These are phyloP conservation scores for Ischnus inquisitorius DNA, from an alignment of 2,888 invertebrate genomes.

Conservation along the genomic window DNA sequence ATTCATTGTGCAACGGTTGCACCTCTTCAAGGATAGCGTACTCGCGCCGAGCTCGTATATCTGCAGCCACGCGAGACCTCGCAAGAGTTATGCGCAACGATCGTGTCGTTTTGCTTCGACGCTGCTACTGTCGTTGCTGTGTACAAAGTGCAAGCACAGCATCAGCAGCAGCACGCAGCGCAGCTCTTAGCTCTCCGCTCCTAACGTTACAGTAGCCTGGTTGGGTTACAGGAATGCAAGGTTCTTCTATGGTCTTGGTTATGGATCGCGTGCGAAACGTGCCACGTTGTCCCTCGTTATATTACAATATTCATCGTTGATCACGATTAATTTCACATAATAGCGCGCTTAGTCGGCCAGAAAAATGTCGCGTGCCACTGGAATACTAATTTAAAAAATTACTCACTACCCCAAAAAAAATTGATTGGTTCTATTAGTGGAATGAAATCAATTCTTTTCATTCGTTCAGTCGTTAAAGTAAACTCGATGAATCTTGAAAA, in stretches of 20 bases:
- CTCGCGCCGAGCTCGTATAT: constrained; percentile 23
- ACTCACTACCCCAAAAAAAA: no score
- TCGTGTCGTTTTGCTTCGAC: constrained; percentile 52
- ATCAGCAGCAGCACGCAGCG: constrained; percentile 22
- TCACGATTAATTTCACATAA: constrained; percentile 4
- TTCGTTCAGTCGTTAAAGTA: not conserved
- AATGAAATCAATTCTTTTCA: no score
- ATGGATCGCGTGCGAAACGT: constrained; percentile 62
- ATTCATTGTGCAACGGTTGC: constrained; percentile 53
- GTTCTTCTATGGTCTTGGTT: constrained; percentile 41
- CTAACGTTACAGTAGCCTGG: constrained; percentile 69
- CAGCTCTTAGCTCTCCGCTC: constrained; percentile 57
- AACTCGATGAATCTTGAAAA: not conserved
- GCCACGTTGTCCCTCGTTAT: constrained; percentile 29
- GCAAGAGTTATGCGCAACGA: constrained; percentile 50
- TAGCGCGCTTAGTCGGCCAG: constrained; percentile 4
- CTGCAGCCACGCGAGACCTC: constrained; percentile 12
- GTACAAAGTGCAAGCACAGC: constrained; percentile 53
- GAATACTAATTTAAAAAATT: no score
- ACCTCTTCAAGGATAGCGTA: constrained; percentile 46
- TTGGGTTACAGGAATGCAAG: constrained; percentile 70
- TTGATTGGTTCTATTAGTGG: no score
- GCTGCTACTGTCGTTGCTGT: constrained; percentile 34
- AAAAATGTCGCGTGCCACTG: not conserved
- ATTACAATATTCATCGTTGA: not conserved